A percentile compares a stretch with the other conserved stretches of the same genome.
phyloP scores from a whole-genome alignment of 2,888 invertebrate species.

The Cataglyphis altisquamis region DNA sequence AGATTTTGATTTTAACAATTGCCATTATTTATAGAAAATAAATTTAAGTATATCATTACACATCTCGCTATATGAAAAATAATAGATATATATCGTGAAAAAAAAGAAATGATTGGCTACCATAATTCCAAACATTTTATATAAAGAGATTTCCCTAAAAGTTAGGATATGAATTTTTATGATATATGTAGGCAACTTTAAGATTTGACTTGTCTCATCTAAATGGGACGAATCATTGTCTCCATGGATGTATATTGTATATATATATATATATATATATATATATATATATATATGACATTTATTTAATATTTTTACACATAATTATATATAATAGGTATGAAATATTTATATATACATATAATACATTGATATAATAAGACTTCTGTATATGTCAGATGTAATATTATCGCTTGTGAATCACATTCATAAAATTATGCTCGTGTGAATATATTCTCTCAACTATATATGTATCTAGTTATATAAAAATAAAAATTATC shows the following conservation, averaged over 20 bases:
- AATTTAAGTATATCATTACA: background rate
- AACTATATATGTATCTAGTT: background rate
- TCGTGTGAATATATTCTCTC: conserved; percentile 16
- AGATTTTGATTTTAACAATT: background rate
- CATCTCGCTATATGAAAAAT: background rate
- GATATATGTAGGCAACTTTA: background rate
- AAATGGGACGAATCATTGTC: background rate
- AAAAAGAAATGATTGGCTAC: background rate
- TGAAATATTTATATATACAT: conserved; percentile 71
- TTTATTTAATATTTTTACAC: conserved; percentile 60
- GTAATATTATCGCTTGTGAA: conserved; percentile 15
- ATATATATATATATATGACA: background rate
- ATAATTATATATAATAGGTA: conserved; percentile 55
- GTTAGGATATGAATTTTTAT: background rate
- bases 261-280: background rate
- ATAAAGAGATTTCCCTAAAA: background rate
- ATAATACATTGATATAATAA: conserved; percentile 62
- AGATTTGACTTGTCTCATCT: background rate
- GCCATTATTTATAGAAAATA: background rate
- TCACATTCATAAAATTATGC: conserved; percentile 53
- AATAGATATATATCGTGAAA: background rate
- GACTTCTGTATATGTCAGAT: conserved; percentile 6
- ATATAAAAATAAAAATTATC: conserved; percentile 73
- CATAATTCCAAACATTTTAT: background rate
- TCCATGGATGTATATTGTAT: background rate